Evolutionary conservation across 2,888 invertebrate genomes (phyloP).

Genomic region (Sepiola atlantica): DNA sequence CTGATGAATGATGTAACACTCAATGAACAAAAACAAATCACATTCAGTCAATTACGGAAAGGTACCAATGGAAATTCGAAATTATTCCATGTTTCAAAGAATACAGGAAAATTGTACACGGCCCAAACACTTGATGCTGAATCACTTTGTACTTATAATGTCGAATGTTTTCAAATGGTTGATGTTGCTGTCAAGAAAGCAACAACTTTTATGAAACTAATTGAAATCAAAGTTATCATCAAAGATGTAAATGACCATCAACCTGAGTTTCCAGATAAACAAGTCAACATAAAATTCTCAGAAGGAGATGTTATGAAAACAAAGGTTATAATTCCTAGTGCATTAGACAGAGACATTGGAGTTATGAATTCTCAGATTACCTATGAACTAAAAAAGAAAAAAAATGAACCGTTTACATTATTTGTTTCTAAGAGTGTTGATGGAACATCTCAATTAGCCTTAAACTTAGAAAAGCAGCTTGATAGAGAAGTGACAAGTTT

Average conservation of each 20-base stretch:
- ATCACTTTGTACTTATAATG: background rate
- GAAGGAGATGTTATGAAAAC: conserved; percentile 51
- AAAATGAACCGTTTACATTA: background rate
- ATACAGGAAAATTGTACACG: background rate
- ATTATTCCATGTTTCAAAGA: background rate
- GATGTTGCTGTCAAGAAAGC: background rate
- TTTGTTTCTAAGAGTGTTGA: background rate
- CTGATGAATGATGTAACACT: background rate
- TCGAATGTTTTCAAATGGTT: background rate
- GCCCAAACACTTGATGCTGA: background rate
- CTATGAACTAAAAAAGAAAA: background rate
- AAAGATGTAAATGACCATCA: background rate
- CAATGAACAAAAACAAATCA: background rate
- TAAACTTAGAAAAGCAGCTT: background rate
- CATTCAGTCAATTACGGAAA: background rate
- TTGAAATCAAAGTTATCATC: background rate
- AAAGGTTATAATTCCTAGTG: conserved; percentile 56
- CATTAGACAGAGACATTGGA: conserved; percentile 59
- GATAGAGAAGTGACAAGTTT: background rate
- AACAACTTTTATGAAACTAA: background rate
- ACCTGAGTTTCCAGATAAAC: conserved; percentile 58
- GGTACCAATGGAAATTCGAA: background rate
- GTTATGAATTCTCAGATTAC: background rate
- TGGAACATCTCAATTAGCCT: background rate
- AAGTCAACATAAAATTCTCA: conserved; percentile 53